phyloP scores from a whole-genome alignment of 2,888 invertebrate species.

The Scaptomyza cyrtandrae region DNA sequence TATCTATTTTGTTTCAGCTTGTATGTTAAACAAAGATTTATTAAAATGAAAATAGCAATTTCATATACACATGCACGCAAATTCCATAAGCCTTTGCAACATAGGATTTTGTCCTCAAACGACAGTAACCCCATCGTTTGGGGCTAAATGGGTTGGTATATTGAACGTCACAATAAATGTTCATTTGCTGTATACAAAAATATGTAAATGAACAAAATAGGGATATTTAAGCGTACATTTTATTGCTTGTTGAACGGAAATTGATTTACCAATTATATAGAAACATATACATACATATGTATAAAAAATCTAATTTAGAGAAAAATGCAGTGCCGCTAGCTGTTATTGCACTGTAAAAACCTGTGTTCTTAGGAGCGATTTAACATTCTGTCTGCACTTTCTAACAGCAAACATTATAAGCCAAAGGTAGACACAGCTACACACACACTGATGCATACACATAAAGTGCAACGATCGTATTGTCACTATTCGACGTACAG shows the following conservation, averaged over 20 bases:
- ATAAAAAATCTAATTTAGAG: neutral
- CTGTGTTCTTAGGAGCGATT: neutral
- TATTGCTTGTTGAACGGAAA: slow-evolving; percentile 16
- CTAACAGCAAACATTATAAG: slow-evolving; percentile 2
- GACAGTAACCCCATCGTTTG: neutral
- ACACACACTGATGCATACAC: neutral
- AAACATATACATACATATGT: neutral
- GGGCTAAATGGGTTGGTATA: neutral
- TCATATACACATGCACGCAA: neutral
- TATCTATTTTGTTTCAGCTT: neutral
- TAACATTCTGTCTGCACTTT: slow-evolving; percentile 14
- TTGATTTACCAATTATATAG: slow-evolving; percentile 6
- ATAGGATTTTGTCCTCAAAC: neutral
- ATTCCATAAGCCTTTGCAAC: slow-evolving; percentile 1
- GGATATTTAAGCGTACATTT: neutral
- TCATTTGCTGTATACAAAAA: neutral
- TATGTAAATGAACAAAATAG: neutral
- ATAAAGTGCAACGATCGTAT: slow-evolving; percentile 17
- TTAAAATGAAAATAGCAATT: neutral
- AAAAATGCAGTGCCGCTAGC: neutral
- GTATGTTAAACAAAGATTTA: neutral
- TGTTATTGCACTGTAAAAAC: slow-evolving; percentile 31
- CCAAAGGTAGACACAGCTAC: neutral
- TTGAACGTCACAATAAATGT: neutral
- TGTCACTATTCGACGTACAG: slow-evolving; percentile 28